Base-by-base conservation (phyloP, 2,888 invertebrate genomes). In the Ypsolopha scabrella region DNA sequence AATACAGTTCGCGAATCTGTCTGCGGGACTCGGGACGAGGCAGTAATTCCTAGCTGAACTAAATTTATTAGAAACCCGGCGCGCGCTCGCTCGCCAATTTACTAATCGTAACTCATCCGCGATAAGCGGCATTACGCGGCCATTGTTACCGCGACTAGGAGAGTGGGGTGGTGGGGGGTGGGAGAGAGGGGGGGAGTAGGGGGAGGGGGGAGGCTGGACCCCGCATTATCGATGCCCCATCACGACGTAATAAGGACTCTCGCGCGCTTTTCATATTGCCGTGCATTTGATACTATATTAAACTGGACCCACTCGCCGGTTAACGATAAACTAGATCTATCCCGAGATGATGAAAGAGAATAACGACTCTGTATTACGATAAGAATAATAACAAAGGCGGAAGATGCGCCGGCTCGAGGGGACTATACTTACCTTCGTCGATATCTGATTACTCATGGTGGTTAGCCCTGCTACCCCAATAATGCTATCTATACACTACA, bases 91-190 rank as follows among this genome's bases (percentile, higher is more conserved):
- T 75, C 72, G 73, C 75, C 77, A 76, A 79, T 76, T 76, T 74
- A 70, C 73, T 78, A 77, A 78, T 80, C 79, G 78, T 79, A 80
- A 79, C 71, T 79, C 79, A 79, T 79, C 80, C 70, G 59, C 68
- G 75, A 77, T 76, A 75, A 72, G 69, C 67, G 24, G 24, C 24
- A 24, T 24, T 24, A 24, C 24, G 64, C 56, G 56, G 65, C 63
- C 67, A 64, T 67, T 35, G 41, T 45, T 41, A 41, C 37, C 35
- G 13, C 37, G 50, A 24, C 24, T 24, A 24, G 24, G 24, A 39
- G 37, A 39, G 33, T 33, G 13, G 50, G 44, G 45, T 41, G 47
- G 45, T 39, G 52, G 44, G 43, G 47, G 46, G 46, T 39, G 48
- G 38, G 37, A 41, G n/a, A 43, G 48, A 9, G 35, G 48, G 10